Base-by-base conservation (phyloP, 2,113 vertebrate genomes). In the Gobius niger region DNA sequence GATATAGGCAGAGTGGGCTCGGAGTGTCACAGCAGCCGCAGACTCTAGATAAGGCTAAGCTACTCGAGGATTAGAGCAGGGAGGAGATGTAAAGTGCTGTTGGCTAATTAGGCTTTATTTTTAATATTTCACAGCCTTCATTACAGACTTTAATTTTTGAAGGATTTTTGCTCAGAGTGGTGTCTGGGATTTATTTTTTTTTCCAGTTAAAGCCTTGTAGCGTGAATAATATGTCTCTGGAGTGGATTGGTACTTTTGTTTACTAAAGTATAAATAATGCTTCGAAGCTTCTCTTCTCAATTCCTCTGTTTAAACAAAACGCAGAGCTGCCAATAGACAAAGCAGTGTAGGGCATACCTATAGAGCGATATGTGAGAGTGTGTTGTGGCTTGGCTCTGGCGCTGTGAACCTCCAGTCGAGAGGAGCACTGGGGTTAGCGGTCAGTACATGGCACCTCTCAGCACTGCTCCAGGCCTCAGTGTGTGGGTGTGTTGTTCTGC, bases 31-130 rank as follows among this genome's bases (percentile, higher is more conserved):
- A 72, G 65, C 70, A 72, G 78, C 78, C 24, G 62, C 82, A 72
- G 83, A 81, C 68, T 65, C 80, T 80, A 81, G 83, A 87, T 87
- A 77, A 84, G 76, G 57, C 80, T 78, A 69, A 86, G 77, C 85
- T 85, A 75, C 77, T 66, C 69, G 70, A 82, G 77, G 84, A 82
- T 85, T 88, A 82, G 72, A 81, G 78, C 75, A 54, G 64, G 72
- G 72, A 85, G 79, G 80, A 82, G 76, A 88, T 87, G 78, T 83
- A 72, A 87, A 84, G 72, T 67, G 72, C 79, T 82, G 75, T 69
- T 14, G 73, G 83, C 78, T 89, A 88, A 82, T 90, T 89, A 82
- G 82, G 73, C 85, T 90, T 82, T 86, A 83, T 88, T 87, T 88
- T 85, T 84, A 85, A 82, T 85, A 86, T 90, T 88, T 85, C 75